Evolutionary conservation across 2,797 vertebrate species (phyloP).

Genomic region (Acipenser transmontanus): DNA sequence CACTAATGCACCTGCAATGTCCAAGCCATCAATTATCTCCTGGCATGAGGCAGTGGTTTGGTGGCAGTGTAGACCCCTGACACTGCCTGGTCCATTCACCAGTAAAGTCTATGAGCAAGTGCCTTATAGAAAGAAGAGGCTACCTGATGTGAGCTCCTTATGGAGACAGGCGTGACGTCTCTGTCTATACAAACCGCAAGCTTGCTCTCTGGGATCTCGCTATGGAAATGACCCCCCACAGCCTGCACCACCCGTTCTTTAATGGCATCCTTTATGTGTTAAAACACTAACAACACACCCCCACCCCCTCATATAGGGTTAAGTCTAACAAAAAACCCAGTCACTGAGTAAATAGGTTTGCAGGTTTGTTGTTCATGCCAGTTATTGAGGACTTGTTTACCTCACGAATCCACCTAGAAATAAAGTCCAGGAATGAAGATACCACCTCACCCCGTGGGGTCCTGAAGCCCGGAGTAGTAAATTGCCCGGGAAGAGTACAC

Average conservation of each 20-base stretch:
- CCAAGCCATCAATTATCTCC: background rate
- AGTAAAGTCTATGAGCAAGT: background rate
- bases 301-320: background rate
- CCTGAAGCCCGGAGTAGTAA: too few species aligned
- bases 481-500: too few species aligned
- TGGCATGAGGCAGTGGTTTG: background rate
- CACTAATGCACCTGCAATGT: background rate
- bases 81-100: slow-evolving; percentile 3
- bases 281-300: background rate
- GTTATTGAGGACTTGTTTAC: background rate
- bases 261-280: background rate
- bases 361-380: background rate
- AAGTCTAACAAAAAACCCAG: too few species aligned
- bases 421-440: too few species aligned
- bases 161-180: background rate
- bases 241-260: background rate
- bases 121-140: background rate
- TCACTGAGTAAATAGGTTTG: background rate
- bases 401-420: too few species aligned
- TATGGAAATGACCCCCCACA: background rate
- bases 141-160: slow-evolving; percentile 6
- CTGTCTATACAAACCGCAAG: background rate
- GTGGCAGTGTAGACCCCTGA: background rate
- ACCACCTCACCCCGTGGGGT: too few species aligned
- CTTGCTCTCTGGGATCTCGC: background rate